Conservation (phyloP, 2,113 vertebrate genomes). For the Psephotus haematonotus region DNA sequence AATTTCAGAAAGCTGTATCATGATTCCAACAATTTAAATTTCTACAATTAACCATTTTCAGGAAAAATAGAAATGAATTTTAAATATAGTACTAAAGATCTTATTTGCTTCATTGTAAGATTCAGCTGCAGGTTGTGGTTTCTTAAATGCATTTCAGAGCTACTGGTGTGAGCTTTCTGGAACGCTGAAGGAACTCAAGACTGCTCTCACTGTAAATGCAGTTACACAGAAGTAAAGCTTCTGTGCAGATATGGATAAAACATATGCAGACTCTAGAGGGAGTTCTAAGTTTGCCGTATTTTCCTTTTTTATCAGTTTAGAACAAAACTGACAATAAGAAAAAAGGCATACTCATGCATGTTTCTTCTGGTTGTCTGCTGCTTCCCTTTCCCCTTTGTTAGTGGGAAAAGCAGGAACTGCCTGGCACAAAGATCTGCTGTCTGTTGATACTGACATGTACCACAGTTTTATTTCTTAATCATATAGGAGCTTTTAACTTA, state of each 20-base stretch:
- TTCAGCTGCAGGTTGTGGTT: neutral
- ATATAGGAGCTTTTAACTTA: neutral
- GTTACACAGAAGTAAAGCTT: neutral
- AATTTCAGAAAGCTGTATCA: neutral
- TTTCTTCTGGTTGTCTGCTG: neutral
- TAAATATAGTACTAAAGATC: fast-evolving
- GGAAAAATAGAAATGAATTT: neutral
- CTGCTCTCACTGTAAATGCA: neutral
- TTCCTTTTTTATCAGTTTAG: neutral
- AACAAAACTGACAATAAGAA: neutral
- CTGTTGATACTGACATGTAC: fast-evolving
- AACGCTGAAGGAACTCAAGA: neutral
- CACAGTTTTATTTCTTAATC: neutral
- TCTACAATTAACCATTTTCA: neutral
- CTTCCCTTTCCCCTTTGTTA: too few species aligned
- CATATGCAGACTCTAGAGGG: constrained; percentile 39
- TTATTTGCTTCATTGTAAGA: neutral
- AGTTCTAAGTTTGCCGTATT: constrained; percentile 27
- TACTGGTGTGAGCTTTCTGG: neutral
- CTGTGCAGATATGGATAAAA: neutral
- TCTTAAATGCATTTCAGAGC: fast-evolving
- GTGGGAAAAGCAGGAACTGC: neutral
- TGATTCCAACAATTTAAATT: neutral
- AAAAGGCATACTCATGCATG: neutral
- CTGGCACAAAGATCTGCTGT: neutral